Base-by-base conservation (phyloP, 2,888 invertebrate species). In the Phortica magna region DNA sequence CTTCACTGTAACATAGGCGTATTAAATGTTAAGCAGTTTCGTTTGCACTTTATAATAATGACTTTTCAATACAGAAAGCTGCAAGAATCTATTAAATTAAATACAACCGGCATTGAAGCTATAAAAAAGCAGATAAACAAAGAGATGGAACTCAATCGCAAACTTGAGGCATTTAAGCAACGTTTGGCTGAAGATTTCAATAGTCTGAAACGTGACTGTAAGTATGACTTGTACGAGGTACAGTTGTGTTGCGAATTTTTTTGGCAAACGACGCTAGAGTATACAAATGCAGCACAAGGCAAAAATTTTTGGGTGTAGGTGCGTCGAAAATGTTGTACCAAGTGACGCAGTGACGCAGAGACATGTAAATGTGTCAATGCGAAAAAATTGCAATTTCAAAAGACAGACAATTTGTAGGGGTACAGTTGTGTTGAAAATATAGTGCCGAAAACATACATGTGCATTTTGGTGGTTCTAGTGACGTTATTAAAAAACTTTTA, bases 81-180 rank as follows among this genome's bases (percentile, higher is more conserved):
- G 77, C 93, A 93, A 82, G 94, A 94, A 75, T 93, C 93, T 65
- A 93, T 94, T 53, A 93, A 93, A 75, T 93, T 93, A 0, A 89
- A 94, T 76, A 83, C 93, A 5, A 91, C 93, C 73, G 95, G 95
- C 86, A 93, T 95, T 72, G 95, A 95, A 68, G 94, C 95, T 76
- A 93, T 95, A 0, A 95, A 95, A 88, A 95, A 95, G 83, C 93
- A 94, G 61, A 92, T 93, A 2, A 91, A 92, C 75, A 94, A 94
- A 78, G 96, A 96, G 90, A 94, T 95, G 93, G 93, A 94, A 75
- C 93, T 93, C 14, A 95, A 96, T 84, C 95, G 95, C 83, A 93
- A 94, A 80, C 88, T 95, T 2, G 93, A 94, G 0, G 92, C 94
- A 84, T 92, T 94, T 74, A 94, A 94, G 83, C 93, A 93, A 68